Evolutionary conservation across 2,888 invertebrate genomes (phyloP).

Genomic region (Tipula lateralis): DNA sequence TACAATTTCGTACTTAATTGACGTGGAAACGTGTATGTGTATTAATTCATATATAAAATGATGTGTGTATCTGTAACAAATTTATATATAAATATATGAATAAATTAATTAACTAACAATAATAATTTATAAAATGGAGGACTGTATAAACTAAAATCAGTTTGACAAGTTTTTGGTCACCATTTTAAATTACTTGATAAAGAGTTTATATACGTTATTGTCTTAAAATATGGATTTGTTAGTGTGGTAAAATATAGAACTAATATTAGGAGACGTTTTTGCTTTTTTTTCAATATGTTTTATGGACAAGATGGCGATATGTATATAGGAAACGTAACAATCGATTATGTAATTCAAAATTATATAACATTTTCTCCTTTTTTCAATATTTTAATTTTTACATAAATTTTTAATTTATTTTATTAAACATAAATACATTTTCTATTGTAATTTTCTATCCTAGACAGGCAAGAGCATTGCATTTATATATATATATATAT

Average conservation of each 20-base stretch:
- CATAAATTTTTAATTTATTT: neutral
- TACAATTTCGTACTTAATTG: neutral
- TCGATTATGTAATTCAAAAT: neutral
- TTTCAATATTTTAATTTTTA: neutral
- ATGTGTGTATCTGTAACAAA: neutral
- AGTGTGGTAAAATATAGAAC: neutral
- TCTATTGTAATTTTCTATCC: conserved; percentile 24
- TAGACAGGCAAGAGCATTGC: neutral
- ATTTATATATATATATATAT: too few species aligned
- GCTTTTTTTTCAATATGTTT: neutral
- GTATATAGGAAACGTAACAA: conserved; percentile 11
- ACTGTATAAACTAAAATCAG: neutral
- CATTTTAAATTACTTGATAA: neutral
- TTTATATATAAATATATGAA: neutral
- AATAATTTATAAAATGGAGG: neutral
- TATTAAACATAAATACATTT: conserved; percentile 15
- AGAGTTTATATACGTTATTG: neutral
- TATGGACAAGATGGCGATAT: conserved; percentile 15
- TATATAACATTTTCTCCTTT: neutral
- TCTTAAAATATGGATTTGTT: neutral
- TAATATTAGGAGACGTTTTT: neutral
- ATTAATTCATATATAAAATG: too few species aligned
- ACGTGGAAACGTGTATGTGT: neutral
- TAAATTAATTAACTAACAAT: neutral
- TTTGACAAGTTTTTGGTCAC: neutral